Evolutionary conservation across 2,888 invertebrate species (phyloP), one percentile per base, ranked within the genome.

Genomic region (Noctua pronuba): DNA sequence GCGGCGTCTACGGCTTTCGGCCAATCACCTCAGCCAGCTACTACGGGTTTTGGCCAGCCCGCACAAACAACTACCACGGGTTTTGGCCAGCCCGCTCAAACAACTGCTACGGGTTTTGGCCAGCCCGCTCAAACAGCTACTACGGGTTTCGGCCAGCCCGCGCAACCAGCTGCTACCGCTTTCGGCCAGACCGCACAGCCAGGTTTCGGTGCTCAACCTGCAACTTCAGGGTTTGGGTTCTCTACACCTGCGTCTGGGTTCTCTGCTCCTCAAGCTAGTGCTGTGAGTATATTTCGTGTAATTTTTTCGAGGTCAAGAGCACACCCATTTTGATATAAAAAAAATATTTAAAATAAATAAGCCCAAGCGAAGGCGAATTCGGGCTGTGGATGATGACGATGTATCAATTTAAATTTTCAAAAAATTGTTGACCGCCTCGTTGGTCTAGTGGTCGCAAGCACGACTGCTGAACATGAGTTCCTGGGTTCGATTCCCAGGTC

Each of bases 241-340:
- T 84, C 91, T 0, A 95, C 96, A 0, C 95, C 95, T 0, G 77
- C 94, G 0, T 93, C 95, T 0, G 95, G 95, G 0, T 95, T 96
- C 83, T 93, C 95, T 0, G 92, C 91, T 4, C 88, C 94, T 11
- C 92, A 91, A 78, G 75, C 91, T 7, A 81, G 84, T 13, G 79
- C 91, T 60, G 94, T 94, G 58, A 92, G 92, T 90, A 62, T 62
- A 64, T 21, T 73, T 13, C 1, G 18, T 41, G 65, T 31, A 31
- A 58, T 35, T 69, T 38, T n/a, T n/a, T n/a, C n/a, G n/a, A n/a
- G n/a, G n/a, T n/a, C n/a, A n/a, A n/a, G n/a, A n/a, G n/a, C n/a
- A n/a, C n/a, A n/a, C n/a, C n/a, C n/a, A n/a, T n/a, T n/a, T n/a
- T n/a, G n/a, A n/a, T n/a, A n/a, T n/a, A n/a, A n/a, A n/a, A n/a